phyloP scores from a whole-genome alignment of 2,797 vertebrate genomes.

The Coracias cyanogaster region DNA sequence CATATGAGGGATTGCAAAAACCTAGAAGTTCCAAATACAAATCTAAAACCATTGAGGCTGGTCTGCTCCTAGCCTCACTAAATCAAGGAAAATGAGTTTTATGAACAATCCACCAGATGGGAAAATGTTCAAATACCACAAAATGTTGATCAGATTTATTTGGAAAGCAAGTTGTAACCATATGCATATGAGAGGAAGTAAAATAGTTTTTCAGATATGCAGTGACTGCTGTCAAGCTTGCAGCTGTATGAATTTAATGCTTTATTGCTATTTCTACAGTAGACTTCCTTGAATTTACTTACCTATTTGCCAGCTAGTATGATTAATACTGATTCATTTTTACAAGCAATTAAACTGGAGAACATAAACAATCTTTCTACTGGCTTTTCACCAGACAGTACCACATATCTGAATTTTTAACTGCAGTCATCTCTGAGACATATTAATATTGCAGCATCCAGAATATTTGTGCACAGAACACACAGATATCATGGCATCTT shows the following conservation, averaged over 20 bases:
- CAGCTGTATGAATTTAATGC: slow-evolving; percentile 56
- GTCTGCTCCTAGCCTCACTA: slow-evolving; percentile 54
- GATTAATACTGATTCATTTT: slow-evolving; percentile 72
- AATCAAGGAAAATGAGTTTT: slow-evolving; percentile 79
- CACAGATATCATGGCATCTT: not conserved
- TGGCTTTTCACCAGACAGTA: slow-evolving; percentile 30
- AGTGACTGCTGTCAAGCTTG: slow-evolving; percentile 44
- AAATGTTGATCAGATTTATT: slow-evolving; percentile 79
- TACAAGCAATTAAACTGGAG: slow-evolving; percentile 67
- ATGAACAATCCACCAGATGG: slow-evolving; percentile 78
- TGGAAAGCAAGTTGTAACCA: slow-evolving; percentile 75
- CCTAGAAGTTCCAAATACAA: slow-evolving; percentile 48
- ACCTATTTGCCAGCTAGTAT: slow-evolving; percentile 52
- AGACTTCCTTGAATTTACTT: slow-evolving; percentile 27
- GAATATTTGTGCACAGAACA: not conserved
- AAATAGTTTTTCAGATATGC: slow-evolving; percentile 68
- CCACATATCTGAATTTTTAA: slow-evolving; percentile 21
- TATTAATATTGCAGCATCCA: slow-evolving; percentile 10
- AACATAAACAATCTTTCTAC: slow-evolving; percentile 37
- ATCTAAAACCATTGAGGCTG: slow-evolving; percentile 55
- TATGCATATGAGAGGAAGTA: slow-evolving; percentile 68
- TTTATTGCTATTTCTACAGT: slow-evolving; percentile 5
- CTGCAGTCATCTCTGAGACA: not conserved
- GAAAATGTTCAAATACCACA: slow-evolving; percentile 75
- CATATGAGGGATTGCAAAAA: slow-evolving; percentile 29